These are phyloP conservation scores for Schizothorax lantsangensis DNA, from an alignment of 2,797 vertebrate genomes.

Conservation along the genomic window DNA sequence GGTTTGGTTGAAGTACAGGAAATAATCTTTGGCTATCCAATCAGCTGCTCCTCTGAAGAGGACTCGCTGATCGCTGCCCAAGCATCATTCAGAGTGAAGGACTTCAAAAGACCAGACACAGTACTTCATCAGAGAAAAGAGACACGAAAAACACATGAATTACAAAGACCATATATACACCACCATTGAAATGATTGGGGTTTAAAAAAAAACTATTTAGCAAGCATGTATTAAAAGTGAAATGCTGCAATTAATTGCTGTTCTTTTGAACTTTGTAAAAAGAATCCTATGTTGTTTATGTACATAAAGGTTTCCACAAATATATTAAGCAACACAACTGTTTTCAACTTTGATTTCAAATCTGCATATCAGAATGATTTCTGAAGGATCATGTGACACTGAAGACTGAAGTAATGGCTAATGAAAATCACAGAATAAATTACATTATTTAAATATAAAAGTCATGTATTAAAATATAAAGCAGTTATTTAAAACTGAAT, in stretches of 20 bases:
- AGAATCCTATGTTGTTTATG: too few species aligned
- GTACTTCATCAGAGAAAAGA: constrained; percentile 2
- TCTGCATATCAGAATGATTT: constrained; percentile 9
- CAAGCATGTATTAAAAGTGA: too few species aligned
- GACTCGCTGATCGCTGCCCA: not conserved
- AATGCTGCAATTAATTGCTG: too few species aligned
- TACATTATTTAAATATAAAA: not conserved
- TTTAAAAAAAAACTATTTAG: too few species aligned
- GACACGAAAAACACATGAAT: not conserved
- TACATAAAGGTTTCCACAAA: not conserved
- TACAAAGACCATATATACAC: not conserved
- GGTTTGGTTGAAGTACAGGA: not conserved
- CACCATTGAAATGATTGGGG: not conserved
- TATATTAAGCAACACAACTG: too few species aligned
- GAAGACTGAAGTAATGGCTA: not conserved
- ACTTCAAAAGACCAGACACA: not conserved
- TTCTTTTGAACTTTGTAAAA: too few species aligned
- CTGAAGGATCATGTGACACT: not conserved
- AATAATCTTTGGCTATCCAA: not conserved
- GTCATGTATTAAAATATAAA: not conserved
- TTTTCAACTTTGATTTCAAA: not conserved
- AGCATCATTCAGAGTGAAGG: not conserved
- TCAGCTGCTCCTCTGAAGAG: constrained; percentile 7
- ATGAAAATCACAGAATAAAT: not conserved
- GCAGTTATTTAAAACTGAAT: not conserved